A percentile compares a stretch with the other conserved stretches of the same genome.
Conservation (phyloP, 2,888 invertebrate genomes). For the Pristionchus fissidentatus region DNA sequence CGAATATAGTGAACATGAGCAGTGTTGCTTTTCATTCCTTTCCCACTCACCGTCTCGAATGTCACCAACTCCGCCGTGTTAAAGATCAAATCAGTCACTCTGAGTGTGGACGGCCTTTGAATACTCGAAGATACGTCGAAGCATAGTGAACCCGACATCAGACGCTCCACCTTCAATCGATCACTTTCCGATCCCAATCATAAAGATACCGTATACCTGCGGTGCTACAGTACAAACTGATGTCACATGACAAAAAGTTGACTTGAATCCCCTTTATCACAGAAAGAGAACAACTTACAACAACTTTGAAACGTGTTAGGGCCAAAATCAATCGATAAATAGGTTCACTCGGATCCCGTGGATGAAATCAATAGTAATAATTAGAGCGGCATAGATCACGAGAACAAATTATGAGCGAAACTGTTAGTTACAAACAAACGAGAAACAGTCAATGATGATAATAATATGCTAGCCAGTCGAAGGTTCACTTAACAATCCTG, state of each 20-base stretch:
- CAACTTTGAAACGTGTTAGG: neutral
- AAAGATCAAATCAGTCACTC: conserved; percentile 1
- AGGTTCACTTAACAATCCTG: neutral
- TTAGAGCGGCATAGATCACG: neutral
- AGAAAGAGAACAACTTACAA: conserved; percentile 17
- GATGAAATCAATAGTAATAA: neutral
- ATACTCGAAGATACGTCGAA: neutral
- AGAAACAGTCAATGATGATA: no score
- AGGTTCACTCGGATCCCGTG: neutral
- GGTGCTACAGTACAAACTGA: neutral
- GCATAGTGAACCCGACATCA: neutral
- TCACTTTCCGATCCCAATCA: neutral
- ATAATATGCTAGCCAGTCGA: conserved; percentile 19
- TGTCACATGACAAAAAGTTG: neutral
- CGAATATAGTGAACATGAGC: no score
- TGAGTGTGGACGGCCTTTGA: neutral
- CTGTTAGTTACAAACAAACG: conserved; percentile 33
- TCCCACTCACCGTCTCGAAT: no score
- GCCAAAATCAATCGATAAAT: conserved; percentile 13
- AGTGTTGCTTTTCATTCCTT: no score
- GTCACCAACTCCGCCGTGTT: neutral
- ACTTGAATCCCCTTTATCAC: neutral
- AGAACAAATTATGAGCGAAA: neutral
- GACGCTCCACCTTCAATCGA: neutral
- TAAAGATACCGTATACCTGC: neutral